Conservation (phyloP, 2,113 vertebrate genomes). For the Rostratula benghalensis region DNA sequence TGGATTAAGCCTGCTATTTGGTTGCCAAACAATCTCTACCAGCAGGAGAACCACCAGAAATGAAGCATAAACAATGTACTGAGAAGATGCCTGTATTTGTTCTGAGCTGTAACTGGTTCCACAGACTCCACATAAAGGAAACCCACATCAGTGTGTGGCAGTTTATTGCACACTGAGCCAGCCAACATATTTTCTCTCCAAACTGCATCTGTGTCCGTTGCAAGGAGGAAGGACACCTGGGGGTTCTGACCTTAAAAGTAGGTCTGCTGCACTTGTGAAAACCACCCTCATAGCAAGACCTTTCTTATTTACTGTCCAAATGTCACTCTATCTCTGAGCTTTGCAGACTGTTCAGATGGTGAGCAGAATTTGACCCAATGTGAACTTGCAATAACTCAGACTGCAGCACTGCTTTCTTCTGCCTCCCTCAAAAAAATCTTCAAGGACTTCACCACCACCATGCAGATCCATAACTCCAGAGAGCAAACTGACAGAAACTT, state of each 20-base stretch:
- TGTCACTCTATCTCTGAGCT: background rate
- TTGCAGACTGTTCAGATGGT: background rate
- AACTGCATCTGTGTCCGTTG: slow-evolving; percentile 13
- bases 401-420: background rate
- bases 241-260: slow-evolving; percentile 62
- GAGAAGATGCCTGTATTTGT: background rate
- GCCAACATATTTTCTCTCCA: slow-evolving; percentile 24
- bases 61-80: background rate
- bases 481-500: background rate
- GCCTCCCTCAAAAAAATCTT: background rate
- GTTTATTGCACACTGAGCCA: slow-evolving; percentile 19
- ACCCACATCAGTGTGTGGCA: slow-evolving; percentile 39
- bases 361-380: background rate
- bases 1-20: background rate
- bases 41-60: slow-evolving; percentile 27
- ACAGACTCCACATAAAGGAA: slow-evolving; percentile 57
- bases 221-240: slow-evolving; percentile 67
- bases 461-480: slow-evolving; percentile 11
- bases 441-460: background rate
- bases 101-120: slow-evolving; percentile 44
- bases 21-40: background rate
- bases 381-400: background rate
- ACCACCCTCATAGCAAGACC: background rate
- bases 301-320: background rate
- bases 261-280: background rate